These are phyloP conservation scores for Zaprionus africanus DNA, from an alignment of 1,140 invertebrate species.

Conservation along the genomic window DNA sequence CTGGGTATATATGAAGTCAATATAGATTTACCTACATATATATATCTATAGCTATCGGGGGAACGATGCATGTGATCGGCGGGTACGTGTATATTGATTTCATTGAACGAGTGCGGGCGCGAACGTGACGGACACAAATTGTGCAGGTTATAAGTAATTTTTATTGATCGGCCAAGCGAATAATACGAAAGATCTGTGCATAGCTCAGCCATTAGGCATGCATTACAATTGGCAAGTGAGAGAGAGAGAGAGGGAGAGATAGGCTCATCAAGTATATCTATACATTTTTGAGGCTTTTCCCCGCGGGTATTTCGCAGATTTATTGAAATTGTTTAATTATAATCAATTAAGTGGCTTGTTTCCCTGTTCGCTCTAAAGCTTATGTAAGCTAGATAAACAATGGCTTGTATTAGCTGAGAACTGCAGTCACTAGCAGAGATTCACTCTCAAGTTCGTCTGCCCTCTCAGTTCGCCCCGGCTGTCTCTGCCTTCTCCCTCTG, in stretches of 20 bases:
- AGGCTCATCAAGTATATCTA: neutral
- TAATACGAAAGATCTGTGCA: conserved; percentile 63
- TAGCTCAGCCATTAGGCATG: conserved; percentile 55
- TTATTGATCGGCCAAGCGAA: conserved; percentile 42
- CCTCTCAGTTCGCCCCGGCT: neutral
- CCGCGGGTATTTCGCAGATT: neutral
- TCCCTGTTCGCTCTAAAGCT: neutral
- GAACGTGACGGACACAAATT: conserved; percentile 22
- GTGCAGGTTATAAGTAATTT: conserved; percentile 9
- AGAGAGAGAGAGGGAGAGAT: neutral
- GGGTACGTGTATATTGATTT: conserved; percentile 53
- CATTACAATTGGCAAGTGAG: conserved; percentile 28
- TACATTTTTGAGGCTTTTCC: neutral
- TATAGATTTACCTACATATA: conserved; percentile 7
- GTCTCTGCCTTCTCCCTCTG: conserved; percentile 1
- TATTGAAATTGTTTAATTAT: neutral
- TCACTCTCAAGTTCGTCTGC: conserved; percentile 8
- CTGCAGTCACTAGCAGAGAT: neutral
- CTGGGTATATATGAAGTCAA: neutral
- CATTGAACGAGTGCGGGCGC: conserved; percentile 16
- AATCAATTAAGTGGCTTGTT: conserved; percentile 13
- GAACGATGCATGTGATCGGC: conserved; percentile 7
- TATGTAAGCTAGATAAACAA: conserved; percentile 15
- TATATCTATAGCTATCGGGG: neutral
- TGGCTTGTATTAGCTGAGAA: conserved; percentile 14